Evolutionary conservation across 2,113 vertebrate genomes (phyloP), one percentile per base, ranked within the genome.

Genomic region (Chloropsis hardwickii): DNA sequence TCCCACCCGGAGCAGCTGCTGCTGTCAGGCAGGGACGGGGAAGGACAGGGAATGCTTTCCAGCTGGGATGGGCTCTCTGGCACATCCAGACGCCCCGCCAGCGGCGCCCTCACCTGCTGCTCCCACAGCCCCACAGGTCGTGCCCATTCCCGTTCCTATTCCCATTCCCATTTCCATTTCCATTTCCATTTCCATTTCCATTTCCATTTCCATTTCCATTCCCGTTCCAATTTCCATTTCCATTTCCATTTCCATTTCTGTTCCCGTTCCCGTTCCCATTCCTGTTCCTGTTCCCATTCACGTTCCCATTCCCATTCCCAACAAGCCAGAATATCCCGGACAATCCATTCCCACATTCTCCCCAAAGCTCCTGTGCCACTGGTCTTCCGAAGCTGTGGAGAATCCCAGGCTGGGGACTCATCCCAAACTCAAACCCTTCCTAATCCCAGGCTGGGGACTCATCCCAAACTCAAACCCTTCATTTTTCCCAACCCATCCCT

Each of bases 21-120:
- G 92, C 96, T 95, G 95, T 96, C 95, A 93, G 76, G 6, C 95
- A 95, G 60, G 64, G 85, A 37, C 8, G 40, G 93, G 88, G 35
- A 83, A 71, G 48, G 70, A 45, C 39, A 28, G 15, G 65, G 89
- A 72, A 91, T 77, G 85, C 14, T 69, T 81, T 88, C 86, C 83
- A 87, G 93, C 95, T 93, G 92, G 86, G 81, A 77, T 16, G 65
- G 69, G 9, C 56, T 67, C 67, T 7, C 45, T 0, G 1, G 20
- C 74, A 91, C 87, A 22, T 56, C 72, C 84, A 53, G 14, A 22
- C 76, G 17, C 12, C 61, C 66, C 77, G 37, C 16, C 14, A 47
- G 47, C 66, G 22, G 40, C 65, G 73, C 82, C 81, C 53, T 39
- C 61, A 79, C 66, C 93, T 10, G 37, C 37, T 37, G 37, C 37